These are phyloP conservation scores for Dendrocopos noguchii DNA, from an alignment of 2,113 vertebrate genomes.

Conservation along the genomic window DNA sequence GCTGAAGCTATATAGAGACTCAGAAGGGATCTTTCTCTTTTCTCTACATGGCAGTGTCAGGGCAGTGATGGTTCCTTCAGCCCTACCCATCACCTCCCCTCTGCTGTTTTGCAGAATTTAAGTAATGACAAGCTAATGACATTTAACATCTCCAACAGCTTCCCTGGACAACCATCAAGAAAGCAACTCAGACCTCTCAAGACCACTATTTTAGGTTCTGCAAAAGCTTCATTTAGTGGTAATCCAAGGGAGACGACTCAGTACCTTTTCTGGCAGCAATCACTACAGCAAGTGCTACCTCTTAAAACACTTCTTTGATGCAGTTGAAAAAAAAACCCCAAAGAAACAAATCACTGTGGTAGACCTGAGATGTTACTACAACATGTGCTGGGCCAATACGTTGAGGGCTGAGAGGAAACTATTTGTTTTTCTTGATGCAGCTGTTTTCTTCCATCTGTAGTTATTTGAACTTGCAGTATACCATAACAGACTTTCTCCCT, in stretches of 20 bases:
- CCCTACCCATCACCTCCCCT: neutral
- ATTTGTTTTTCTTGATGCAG: neutral
- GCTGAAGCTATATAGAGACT: neutral
- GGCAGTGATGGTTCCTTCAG: neutral
- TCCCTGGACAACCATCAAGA: neutral
- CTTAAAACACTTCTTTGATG: neutral
- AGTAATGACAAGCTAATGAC: neutral
- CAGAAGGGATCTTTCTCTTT: neutral
- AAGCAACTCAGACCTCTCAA: neutral
- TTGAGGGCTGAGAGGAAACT: neutral
- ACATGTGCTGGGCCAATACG: neutral
- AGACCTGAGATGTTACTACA: neutral
- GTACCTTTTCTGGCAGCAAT: neutral
- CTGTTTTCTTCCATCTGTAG: conserved; percentile 21
- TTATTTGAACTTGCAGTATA: neutral
- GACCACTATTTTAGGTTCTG: neutral
- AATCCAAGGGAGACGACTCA: neutral
- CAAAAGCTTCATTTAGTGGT: neutral
- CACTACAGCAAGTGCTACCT: neutral
- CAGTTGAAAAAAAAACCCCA: neutral
- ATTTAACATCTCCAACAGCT: neutral
- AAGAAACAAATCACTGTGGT: neutral
- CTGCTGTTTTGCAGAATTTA: neutral
- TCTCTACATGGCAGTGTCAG: neutral
- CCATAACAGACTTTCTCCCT: neutral